These are phyloP conservation scores for Pseudomugil gertrudae DNA, from an alignment of 2,797 vertebrate species.

Conservation along the genomic window DNA sequence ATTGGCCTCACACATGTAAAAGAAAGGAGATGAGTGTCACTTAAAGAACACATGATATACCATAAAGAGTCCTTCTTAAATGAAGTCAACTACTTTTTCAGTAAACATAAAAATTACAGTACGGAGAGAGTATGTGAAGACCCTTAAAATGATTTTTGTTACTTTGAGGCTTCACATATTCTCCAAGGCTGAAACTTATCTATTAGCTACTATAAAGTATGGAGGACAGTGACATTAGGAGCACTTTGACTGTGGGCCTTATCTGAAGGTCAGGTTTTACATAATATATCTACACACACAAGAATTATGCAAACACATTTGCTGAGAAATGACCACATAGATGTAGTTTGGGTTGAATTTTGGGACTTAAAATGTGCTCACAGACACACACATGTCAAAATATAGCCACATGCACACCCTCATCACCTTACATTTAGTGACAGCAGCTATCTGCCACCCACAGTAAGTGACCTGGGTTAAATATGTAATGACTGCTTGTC, in stretches of 20 bases:
- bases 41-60: slow-evolving; percentile 35
- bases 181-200: slow-evolving; percentile 73
- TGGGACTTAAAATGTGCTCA: slow-evolving; percentile 2
- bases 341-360: slow-evolving; percentile 10
- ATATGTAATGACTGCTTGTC: slow-evolving; percentile 81
- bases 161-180: slow-evolving; percentile 64
- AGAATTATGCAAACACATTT: slow-evolving; percentile 32
- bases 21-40: slow-evolving; percentile 45
- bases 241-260: slow-evolving; percentile 65
- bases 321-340: slow-evolving; percentile 29
- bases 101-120: slow-evolving; percentile 31
- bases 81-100: not conserved
- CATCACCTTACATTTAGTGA: slow-evolving; percentile 39
- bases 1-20: slow-evolving; percentile 42
- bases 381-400: slow-evolving; percentile 6
- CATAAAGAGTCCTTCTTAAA: slow-evolving; percentile 37
- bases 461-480: slow-evolving; percentile 81
- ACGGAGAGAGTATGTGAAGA: slow-evolving; percentile 43
- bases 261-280: slow-evolving; percentile 82
- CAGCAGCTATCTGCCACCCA: slow-evolving; percentile 76
- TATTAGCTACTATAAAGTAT: slow-evolving; percentile 37
- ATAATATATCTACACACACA: slow-evolving; percentile 65
- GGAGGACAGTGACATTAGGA: slow-evolving; percentile 69
- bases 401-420: slow-evolving; percentile 9
- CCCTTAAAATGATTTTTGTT: slow-evolving; percentile 43